Conservation (phyloP, 2,113 vertebrate genomes). For the Phodopus roborovskii region DNA sequence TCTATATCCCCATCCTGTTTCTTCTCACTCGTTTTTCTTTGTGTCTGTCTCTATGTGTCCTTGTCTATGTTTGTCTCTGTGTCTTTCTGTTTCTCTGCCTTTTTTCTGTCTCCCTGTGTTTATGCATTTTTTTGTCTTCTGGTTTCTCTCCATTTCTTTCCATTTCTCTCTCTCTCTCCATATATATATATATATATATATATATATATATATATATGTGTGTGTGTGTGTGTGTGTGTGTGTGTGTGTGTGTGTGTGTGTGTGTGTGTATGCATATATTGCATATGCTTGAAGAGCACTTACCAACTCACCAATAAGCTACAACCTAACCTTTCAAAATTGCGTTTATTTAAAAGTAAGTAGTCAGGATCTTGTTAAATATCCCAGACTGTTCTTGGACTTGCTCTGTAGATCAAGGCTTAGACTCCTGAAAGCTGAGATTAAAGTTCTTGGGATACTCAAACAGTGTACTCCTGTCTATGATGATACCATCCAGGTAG, state of each 20-base stretch:
- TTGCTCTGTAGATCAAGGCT: neutral
- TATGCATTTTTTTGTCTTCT: neutral
- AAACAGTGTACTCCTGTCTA: neutral
- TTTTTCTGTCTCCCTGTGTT: neutral
- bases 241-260: too few relatives aligned
- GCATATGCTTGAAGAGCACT: too few relatives aligned
- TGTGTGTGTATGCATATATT: too few relatives aligned
- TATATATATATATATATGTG: too few relatives aligned
- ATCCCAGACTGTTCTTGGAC: neutral
- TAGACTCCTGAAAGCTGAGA: neutral
- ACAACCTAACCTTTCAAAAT: neutral
- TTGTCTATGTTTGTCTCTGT: too few relatives aligned
- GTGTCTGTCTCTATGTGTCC: neutral
- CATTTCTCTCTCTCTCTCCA: neutral
- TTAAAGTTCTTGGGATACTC: neutral
- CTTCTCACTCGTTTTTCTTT: neutral
- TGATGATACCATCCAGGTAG: neutral
- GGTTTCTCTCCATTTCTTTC: accelerated
- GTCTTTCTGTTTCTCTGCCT: neutral
- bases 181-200: too few relatives aligned
- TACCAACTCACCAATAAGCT: neutral
- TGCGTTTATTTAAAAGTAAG: neutral
- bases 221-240: too few relatives aligned
- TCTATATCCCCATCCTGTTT: neutral
- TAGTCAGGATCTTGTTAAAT: neutral